Evolutionary conservation across 2,888 invertebrate species (phyloP), one percentile per base, ranked within the genome.

Genomic region (Rhagonycha lutea): DNA sequence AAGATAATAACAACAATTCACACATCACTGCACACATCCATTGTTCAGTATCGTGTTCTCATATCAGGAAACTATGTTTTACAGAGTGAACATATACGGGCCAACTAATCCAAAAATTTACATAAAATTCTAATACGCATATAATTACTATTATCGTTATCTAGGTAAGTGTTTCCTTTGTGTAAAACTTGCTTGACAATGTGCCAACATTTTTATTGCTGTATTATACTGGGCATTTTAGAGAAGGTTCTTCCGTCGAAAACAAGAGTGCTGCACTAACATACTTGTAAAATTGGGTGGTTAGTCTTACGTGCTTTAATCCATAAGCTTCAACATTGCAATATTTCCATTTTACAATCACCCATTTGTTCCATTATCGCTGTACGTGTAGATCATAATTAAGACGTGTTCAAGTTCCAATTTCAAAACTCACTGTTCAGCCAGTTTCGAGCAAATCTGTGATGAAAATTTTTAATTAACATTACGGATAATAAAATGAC

Each of bases 1-100:
- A 68, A 61, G 68, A 73, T 68, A 61, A 73, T 65, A 68, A 60
- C n/a, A 24, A 61, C 10, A 70, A 69, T 69, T 65, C n/a, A 10
- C 63, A 65, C 63, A 65, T 65, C 63, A 14, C 63, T 14, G 12
- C 26, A 65, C 23, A 26, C 63, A 24, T 65, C 63, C 24, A 47
- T 47, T 47, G 47, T 47, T 47, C n/a, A 47, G n/a, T 47, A 47
- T 47, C 47, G 47, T n/a, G 47, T 2, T n/a, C n/a, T 47, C 47
- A 47, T 47, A 65, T 24, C 63, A 24, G 63, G 63, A 65, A 65
- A 65, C 26, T 24, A 26, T 47, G 47, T 47, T 47, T 47, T 24
- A 65, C 63, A 65, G 26, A 24, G 26, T 9, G 4, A 12, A 18
- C 63, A 65, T n/a, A 65, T n/a, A 26, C 63, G 8, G 23, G 63